Evolutionary conservation across 1,140 invertebrate species (phyloP).

Genomic region (Drosophila paulistorum): DNA sequence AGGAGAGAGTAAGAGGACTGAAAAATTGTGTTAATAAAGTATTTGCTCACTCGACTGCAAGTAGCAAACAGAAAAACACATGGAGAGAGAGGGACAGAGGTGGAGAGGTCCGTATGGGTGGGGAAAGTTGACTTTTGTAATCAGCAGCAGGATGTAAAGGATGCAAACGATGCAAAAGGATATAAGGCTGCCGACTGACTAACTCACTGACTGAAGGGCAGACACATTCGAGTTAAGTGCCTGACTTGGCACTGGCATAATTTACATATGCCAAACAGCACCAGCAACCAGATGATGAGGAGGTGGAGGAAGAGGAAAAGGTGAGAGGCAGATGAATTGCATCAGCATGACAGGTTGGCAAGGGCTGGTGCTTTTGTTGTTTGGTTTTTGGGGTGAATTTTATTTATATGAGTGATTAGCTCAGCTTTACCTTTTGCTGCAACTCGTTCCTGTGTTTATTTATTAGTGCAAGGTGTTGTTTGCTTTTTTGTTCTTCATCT

Average conservation of each 20-base stretch:
- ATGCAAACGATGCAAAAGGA: conserved; percentile 54
- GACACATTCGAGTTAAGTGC: conserved; percentile 65
- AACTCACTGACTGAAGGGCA: conserved; percentile 44
- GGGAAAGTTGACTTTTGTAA: conserved; percentile 71
- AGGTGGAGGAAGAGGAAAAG: conserved; percentile 20
- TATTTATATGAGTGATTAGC: conserved; percentile 80
- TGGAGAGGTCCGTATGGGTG: neutral
- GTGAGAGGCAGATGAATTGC: conserved; percentile 24
- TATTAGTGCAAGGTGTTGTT: conserved; percentile 70
- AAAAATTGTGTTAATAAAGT: conserved; percentile 75
- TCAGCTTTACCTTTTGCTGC: conserved; percentile 32
- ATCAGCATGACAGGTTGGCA: conserved; percentile 22
- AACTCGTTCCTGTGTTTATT: conserved; percentile 55
- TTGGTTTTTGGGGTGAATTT: conserved; percentile 32
- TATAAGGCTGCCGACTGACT: conserved; percentile 35
- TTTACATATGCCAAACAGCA: conserved; percentile 77
- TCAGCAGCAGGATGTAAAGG: conserved; percentile 62
- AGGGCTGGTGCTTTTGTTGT: neutral
- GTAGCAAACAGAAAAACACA: conserved; percentile 48
- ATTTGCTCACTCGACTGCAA: conserved; percentile 74
- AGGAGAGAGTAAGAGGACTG: neutral
- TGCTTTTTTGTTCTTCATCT: conserved; percentile 16
- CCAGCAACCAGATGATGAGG: conserved; percentile 22
- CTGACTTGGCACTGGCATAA: conserved; percentile 76
- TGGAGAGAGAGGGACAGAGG: neutral